Evolutionary conservation across 2,888 invertebrate species (phyloP), one percentile per base, ranked within the genome.

Genomic region (Drosophila quasianomalipes): DNA sequence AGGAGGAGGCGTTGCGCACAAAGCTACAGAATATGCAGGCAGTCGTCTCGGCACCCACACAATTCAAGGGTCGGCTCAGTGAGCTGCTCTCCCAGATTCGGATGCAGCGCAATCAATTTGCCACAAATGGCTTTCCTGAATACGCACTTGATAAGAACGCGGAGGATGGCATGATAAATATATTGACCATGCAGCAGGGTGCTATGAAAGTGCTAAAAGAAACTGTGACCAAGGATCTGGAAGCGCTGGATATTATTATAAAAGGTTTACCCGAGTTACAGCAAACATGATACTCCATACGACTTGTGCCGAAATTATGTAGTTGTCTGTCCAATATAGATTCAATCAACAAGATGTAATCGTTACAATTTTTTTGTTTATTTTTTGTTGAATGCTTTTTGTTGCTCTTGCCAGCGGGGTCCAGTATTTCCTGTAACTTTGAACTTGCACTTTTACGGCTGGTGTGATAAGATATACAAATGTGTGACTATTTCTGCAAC

Each of bases 41-140:
- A 0, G 97, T 98, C 90, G 95, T 99, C 26, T 97, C 97, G 84
- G 97, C 97, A 19, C 98, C 99, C 37, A 97, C 98, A 49, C 97
- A 99, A 83, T 98, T 97, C 91, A 98, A 98, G 96, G 98, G 98
- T 70, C 96, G 98, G 63, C 94, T 99, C 66, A 98, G 97, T 93
- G 98, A 99, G 94, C 94, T 99, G 87, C 94, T 98, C 79, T 97
- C 98, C 22, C 97, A 98, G 81, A 96, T 98, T 85, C 95, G 97
- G 68, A 95, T 97, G 92, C 96, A 96, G 83, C 94, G 95, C 68
- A 95, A 95, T 90, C 95, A 95, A 26, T 94, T 94, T 76, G 94
- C 94, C 58, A 94, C 95, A 19, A 95, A 95, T 52, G 95, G 95
- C 35, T 94, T 94, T 9, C 95, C 95, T 52, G 96, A 97, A 85